Conservation (phyloP, 2,113 vertebrate species). For the Crotophaga sulcirostris region DNA sequence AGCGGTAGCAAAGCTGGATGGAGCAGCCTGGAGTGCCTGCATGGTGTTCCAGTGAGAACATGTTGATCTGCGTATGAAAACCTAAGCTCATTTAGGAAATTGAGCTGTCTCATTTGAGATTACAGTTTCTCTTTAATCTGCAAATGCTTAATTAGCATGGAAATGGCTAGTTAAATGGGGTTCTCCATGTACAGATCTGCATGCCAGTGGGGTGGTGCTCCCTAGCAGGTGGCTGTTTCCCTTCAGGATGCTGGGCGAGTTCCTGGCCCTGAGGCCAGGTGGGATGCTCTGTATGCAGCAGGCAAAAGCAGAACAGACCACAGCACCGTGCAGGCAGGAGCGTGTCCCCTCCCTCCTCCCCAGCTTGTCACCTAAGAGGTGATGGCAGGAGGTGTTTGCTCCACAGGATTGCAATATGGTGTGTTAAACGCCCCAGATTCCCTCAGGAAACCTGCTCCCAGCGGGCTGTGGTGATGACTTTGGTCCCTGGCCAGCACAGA, state of each 20-base stretch:
- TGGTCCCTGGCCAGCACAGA: background rate
- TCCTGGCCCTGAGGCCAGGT: background rate
- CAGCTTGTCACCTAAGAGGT: background rate
- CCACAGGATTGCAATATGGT: background rate
- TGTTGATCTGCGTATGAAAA: conserved; percentile 23
- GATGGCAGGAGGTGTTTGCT: background rate
- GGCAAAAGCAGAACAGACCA: background rate
- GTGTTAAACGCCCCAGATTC: background rate
- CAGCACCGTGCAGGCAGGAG: background rate
- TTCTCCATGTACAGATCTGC: background rate
- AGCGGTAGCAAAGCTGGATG: background rate
- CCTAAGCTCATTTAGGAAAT: conserved; percentile 34
- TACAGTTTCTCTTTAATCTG: conserved; percentile 25
- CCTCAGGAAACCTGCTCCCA: too few species aligned
- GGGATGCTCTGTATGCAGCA: background rate
- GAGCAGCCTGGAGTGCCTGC: background rate
- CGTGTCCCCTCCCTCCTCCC: background rate
- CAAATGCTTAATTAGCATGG: conserved; percentile 34
- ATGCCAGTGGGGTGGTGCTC: background rate
- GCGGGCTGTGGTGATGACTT: too few species aligned
- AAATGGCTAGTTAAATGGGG: background rate
- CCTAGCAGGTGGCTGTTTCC: background rate
- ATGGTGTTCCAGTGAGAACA: background rate
- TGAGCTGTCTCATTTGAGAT: conserved; percentile 9
- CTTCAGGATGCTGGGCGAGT: background rate